Evolutionary conservation across 2,113 vertebrate genomes (phyloP).

Genomic region (Podarcis muralis): DNA sequence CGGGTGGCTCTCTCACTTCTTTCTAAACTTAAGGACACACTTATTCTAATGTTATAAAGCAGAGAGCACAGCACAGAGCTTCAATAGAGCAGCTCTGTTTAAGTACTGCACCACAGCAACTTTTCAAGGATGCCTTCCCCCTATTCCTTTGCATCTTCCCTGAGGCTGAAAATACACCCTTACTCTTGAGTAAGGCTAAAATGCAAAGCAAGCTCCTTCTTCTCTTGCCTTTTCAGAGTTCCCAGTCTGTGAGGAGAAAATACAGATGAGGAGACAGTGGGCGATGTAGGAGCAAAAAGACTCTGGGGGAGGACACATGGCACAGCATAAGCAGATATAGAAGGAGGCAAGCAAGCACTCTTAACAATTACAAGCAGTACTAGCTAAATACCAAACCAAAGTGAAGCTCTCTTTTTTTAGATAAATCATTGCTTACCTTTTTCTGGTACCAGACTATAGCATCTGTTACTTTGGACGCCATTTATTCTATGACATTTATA

Average conservation of each 20-base stretch:
- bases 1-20: neutral
- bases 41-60: neutral
- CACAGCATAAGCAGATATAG: neutral
- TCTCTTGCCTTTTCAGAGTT: neutral
- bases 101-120: neutral
- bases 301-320: neutral
- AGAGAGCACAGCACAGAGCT: neutral
- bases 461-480: constrained; percentile 99
- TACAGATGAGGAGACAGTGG: neutral
- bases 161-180: neutral
- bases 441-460: constrained; percentile 99
- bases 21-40: neutral
- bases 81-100: neutral
- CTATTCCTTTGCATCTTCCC: neutral
- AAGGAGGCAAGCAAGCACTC: neutral
- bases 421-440: constrained; percentile 84
- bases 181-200: neutral
- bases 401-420: neutral
- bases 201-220: neutral
- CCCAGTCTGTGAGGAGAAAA: neutral
- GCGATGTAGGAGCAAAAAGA: neutral
- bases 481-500: constrained; percentile 89
- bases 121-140: neutral
- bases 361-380: neutral
- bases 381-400: neutral